Conservation (phyloP, 2,113 vertebrate genomes). For the Lathamus discolor region DNA sequence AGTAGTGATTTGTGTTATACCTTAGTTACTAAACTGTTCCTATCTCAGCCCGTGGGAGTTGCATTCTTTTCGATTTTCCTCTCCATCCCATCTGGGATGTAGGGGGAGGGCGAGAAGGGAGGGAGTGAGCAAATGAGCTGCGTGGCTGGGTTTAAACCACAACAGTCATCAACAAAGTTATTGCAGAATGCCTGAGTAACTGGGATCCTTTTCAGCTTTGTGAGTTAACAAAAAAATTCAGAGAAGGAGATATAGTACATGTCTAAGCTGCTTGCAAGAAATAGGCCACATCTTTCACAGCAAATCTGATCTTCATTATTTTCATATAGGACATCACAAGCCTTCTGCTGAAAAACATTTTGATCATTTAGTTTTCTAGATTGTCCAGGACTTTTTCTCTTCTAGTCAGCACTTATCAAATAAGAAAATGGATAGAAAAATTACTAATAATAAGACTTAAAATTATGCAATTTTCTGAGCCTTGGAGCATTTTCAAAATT, state of each 20-base stretch:
- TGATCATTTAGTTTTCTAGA: background rate
- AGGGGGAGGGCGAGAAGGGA: no score
- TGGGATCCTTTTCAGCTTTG: background rate
- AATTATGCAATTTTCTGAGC: background rate
- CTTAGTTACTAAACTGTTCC: no score
- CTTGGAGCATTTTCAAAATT: background rate
- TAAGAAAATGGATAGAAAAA: background rate
- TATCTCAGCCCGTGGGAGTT: no score
- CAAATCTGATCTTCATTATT: background rate
- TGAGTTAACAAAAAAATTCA: background rate
- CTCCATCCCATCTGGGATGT: no score
- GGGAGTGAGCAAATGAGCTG: no score
- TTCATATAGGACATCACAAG: background rate
- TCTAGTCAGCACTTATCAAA: background rate
- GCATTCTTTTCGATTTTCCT: no score
- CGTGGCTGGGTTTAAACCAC: no score
- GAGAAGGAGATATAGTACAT: background rate
- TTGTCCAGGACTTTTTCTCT: background rate
- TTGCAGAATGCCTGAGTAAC: background rate
- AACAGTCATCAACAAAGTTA: background rate
- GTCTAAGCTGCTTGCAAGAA: background rate
- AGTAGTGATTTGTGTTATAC: no score
- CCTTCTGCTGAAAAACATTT: background rate
- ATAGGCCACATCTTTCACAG: background rate
- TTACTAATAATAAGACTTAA: background rate